phyloP scores from a whole-genome alignment of 2,797 vertebrate genomes.

The Siniperca undulata region DNA sequence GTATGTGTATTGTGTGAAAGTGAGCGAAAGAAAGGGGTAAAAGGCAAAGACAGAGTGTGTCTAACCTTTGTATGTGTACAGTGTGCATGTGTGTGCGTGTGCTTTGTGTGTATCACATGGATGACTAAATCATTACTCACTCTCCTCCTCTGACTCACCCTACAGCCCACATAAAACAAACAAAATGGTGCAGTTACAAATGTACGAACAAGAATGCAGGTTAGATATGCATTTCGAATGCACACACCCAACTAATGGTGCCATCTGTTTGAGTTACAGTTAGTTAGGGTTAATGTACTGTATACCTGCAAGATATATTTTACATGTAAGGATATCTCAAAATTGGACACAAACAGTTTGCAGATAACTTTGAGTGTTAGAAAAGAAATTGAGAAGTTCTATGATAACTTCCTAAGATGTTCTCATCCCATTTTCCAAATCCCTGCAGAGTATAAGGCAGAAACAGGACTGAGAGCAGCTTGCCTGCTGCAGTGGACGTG shows the following conservation, averaged over 20 bases:
- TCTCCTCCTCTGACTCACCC: slow-evolving; percentile 56
- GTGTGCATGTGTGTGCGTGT: slow-evolving; percentile 9
- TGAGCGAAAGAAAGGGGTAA: neutral
- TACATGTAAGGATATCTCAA: neutral
- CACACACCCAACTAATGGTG: slow-evolving; percentile 2
- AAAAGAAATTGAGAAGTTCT: neutral
- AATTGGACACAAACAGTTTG: neutral
- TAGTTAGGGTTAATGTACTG: neutral
- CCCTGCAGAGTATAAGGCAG: neutral
- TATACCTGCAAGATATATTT: neutral
- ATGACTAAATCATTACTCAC: slow-evolving; percentile 62
- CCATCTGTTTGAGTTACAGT: neutral
- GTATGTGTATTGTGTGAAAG: neutral
- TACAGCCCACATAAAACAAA: slow-evolving; percentile 19
- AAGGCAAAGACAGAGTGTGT: neutral
- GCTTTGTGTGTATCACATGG: slow-evolving; percentile 8
- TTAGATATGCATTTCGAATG: neutral
- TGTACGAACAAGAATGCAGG: slow-evolving; percentile 8
- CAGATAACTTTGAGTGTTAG: neutral
- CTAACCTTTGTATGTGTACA: neutral
- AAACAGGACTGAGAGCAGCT: neutral
- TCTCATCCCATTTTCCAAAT: slow-evolving; percentile 13
- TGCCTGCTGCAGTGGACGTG: neutral
- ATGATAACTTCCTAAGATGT: neutral
- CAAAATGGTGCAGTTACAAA: slow-evolving; percentile 6